A percentile compares a stretch with the other conserved stretches of the same genome.
Conservation (phyloP, 2,888 invertebrate species). For the Agrochola circellaris region DNA sequence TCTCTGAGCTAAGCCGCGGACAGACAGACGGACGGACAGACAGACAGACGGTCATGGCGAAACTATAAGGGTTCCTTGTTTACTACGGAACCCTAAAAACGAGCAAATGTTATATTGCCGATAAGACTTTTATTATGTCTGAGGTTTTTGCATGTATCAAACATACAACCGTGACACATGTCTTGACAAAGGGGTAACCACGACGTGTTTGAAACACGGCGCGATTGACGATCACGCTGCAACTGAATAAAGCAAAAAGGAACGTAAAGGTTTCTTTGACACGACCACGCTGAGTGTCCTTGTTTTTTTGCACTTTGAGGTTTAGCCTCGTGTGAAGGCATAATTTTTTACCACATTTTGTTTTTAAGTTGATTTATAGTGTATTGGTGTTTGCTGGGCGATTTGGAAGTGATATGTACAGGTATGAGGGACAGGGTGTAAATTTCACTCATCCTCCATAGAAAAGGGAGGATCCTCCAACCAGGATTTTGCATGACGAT, state of each 20-base stretch:
- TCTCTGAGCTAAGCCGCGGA: no score
- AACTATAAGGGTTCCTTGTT: no score
- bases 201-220: neutral
- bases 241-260: conserved; percentile 6
- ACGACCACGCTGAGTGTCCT: neutral
- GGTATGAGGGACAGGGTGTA: no score
- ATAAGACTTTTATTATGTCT: neutral
- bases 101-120: no score
- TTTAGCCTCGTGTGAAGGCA: conserved; percentile 4
- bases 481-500: no score
- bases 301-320: neutral
- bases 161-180: neutral
- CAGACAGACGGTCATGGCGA: no score
- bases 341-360: neutral
- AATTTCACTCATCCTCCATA: no score
- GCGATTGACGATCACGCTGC: neutral
- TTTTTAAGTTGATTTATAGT: neutral
- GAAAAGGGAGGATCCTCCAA: no score
- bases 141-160: neutral
- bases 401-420: no score
- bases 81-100: no score
- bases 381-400: neutral
- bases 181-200: neutral
- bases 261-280: neutral
- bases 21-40: no score